Evolutionary conservation across 30 jellyfish, hydroid and myxozoan genomes (phyloP).

Genomic region (Chrysaora quinquecirrha): DNA sequence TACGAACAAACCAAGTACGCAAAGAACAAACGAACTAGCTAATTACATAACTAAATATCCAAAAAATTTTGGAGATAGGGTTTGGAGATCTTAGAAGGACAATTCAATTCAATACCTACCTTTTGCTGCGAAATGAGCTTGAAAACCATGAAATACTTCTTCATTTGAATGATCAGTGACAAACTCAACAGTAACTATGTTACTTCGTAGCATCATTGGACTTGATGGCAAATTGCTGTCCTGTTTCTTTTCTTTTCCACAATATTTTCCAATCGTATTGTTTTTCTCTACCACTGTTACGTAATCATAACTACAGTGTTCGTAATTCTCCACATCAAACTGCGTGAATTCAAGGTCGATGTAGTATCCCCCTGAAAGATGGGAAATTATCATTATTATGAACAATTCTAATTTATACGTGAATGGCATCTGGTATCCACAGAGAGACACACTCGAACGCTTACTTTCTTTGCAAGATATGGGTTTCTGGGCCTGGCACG

Average conservation of each 20-base stretch:
- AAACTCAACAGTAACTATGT: slow-evolving; percentile 40
- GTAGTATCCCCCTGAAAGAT: slow-evolving; percentile 65
- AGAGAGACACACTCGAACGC: too few species aligned
- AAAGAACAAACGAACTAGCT: too few species aligned
- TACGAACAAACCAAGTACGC: too few species aligned
- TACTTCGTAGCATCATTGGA: slow-evolving; percentile 48
- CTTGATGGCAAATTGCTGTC: slow-evolving; percentile 63
- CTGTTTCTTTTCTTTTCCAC: slow-evolving; percentile 65
- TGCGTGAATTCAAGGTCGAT: slow-evolving; percentile 77
- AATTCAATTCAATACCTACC: slow-evolving; percentile 89
- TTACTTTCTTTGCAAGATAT: too few species aligned
- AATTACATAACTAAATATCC: too few species aligned
- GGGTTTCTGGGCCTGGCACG: too few species aligned
- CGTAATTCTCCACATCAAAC: slow-evolving; percentile 82
- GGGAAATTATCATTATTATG: too few species aligned
- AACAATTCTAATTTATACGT: too few species aligned
- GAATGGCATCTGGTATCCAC: too few species aligned
- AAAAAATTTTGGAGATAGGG: too few species aligned
- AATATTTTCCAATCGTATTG: slow-evolving; percentile 78
- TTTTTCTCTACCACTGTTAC: slow-evolving; percentile 76
- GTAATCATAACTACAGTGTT: slow-evolving; percentile 82
- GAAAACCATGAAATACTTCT: slow-evolving; percentile 86
- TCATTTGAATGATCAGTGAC: slow-evolving; percentile 90
- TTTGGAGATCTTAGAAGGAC: too few species aligned
- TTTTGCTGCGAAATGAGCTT: too few species aligned